Base-by-base conservation (phyloP, 2,113 vertebrate genomes). In the Galemys pyrenaicus region DNA sequence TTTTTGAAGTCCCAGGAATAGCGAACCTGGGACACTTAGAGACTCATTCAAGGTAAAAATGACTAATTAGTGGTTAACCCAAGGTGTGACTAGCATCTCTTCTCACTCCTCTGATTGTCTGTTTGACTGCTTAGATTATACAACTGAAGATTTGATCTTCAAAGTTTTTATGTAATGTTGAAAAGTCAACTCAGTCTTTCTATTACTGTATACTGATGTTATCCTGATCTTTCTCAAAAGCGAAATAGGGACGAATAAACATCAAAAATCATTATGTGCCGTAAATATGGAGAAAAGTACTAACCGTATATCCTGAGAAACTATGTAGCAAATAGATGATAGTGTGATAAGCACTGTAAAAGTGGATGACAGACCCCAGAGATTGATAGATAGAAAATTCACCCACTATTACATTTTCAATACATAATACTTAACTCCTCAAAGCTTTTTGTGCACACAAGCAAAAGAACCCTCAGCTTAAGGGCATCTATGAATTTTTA, bases 401-500 rank as follows among this genome's bases (percentile, higher is more conserved):
- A 19, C n/a, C 78, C 54, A 68, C 89, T 84, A 82, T 89, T 92
- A 91, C 70, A 95, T 89, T 95, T 96, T 92, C 86, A 95, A 67
- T 80, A 91, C 49, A 77, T 87, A 94, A 87, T 71, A 93, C 70
- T 94, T 94, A 97, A 84, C 46, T 89, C 80, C 67, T 81, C 71
- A 74, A 94, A 95, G 74, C 46, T 30, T 95, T 96, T 65, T 94
- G 56, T 94, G 64, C 51, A 73, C 91, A 95, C 35, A 87, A 87
- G 84, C 87, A 74, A 92, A 92, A 95, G 73, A 88, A 67, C 64
- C 71, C 89, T 89, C 51, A 67, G 83, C 60, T 94, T 81, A 96
- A 95, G 79, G 79, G 37, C 37, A 95, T 87, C 91, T 95, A 28
- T 95, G 97, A 95, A 96, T 89, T 95, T 96, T 96, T 92, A 96